Evolutionary conservation across 2,113 vertebrate genomes (phyloP).

Genomic region (Xerus inauris): DNA sequence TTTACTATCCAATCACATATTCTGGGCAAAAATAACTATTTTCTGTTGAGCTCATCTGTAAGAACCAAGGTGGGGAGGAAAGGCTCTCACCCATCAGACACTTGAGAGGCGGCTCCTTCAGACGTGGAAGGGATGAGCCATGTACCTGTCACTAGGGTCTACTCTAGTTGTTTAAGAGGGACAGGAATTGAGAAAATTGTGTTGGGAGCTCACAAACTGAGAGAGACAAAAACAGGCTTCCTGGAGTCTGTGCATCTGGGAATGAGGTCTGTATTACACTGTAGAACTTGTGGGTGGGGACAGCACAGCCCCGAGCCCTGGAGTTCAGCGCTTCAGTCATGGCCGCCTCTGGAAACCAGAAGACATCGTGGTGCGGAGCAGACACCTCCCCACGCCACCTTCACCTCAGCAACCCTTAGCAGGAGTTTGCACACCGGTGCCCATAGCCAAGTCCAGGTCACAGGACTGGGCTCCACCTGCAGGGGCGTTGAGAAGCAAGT

Average conservation of each 20-base stretch:
- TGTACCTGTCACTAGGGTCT: rapidly evolving
- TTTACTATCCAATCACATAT: constrained; percentile 56
- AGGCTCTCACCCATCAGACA: neutral
- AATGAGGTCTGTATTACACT: neutral
- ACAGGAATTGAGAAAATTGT: neutral
- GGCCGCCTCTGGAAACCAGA: neutral
- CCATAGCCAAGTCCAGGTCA: neutral
- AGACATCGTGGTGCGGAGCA: rapidly evolving
- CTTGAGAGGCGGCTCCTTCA: neutral
- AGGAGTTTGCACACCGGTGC: rapidly evolving
- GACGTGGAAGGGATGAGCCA: neutral
- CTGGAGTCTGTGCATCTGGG: neutral
- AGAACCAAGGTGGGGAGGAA: neutral
- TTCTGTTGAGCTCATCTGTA: constrained; percentile 46
- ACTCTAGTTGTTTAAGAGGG: neutral
- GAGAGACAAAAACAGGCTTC: neutral
- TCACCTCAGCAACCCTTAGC: neutral
- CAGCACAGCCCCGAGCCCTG: too few species aligned
- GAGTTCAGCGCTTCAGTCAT: neutral
- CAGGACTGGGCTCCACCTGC: neutral
- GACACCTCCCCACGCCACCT: neutral
- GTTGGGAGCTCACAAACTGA: neutral
- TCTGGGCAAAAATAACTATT: constrained; percentile 52
- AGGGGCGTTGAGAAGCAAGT: neutral
- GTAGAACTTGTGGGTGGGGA: neutral